Conservation (phyloP, 2,113 vertebrate genomes). For the Pomatorhinus ruficollis region DNA sequence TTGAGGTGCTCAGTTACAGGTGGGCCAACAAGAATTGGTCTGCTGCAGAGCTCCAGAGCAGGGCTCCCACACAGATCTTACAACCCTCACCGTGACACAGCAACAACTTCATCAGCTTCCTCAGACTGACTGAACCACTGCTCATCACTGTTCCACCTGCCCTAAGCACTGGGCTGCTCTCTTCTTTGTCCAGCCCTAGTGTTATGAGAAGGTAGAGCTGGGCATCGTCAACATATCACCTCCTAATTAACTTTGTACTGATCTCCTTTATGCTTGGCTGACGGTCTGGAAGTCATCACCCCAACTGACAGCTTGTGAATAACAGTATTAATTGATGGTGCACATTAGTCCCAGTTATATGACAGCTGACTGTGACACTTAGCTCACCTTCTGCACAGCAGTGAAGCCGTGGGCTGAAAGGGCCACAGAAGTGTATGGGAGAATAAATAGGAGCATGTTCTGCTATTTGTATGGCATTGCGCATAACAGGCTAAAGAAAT, state of each 20-base stretch:
- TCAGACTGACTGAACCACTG: not conserved
- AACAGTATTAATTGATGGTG: not conserved
- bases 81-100: not conserved
- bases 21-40: not conserved
- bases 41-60: not conserved
- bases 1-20: not conserved
- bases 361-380: not conserved
- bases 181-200: not conserved
- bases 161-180: not conserved
- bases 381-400: not conserved
- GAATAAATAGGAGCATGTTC: not conserved
- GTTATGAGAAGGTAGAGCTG: not conserved
- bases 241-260: not conserved
- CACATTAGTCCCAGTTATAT: not conserved
- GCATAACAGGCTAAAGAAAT: not conserved
- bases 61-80: not conserved
- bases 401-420: not conserved
- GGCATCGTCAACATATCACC: not conserved
- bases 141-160: not conserved
- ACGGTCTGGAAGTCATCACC: not conserved
- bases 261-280: not conserved
- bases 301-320: not conserved
- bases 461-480: not conserved
- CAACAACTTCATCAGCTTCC: not conserved
- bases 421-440: not conserved